Base-by-base conservation (phyloP, 2,888 invertebrate species). In the Charanyca ferruginea region DNA sequence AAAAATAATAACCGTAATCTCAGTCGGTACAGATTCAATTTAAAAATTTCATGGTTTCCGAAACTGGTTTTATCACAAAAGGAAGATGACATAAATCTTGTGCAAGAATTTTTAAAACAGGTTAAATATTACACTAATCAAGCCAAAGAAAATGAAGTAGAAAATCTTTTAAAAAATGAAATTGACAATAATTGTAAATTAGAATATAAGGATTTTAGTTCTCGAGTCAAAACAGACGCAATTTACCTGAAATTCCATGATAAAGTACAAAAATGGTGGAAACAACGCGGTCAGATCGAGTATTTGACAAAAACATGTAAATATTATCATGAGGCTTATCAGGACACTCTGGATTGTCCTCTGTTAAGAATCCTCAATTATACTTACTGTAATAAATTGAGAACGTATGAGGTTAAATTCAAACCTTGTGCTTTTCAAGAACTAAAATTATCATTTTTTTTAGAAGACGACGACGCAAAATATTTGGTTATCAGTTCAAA, bases 111-210 rank as follows among this genome's bases (percentile, higher is more conserved):
- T 59, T 44, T 73, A 13, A 16, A 11, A 16, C 54, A 64, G 2
- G 38, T 81, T 20, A 59, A 48, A 32, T 70, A 81, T 63, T 78
- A 70, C 52, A 77, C 79, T 20, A 75, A 79, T 62, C 82, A 82
- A 73, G 67, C 71, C 1, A 66, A 60, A 28, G 77, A 82, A 69
- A 71, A 79, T 9, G 61, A 71, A 0, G 66, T 82, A 16, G 77
- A 79, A 75, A 44, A 18, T 6, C 42, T 79, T 28, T 28, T 76
- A 16, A 79, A 73, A 61, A 49, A 62, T 0, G 76, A 80, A 76
- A 74, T 81, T 9, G 44, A 44, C 18, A 5, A 18, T 11, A 32
- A 38, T 25, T 66, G 47, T 41, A 48, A 52, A 28, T 45, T 22
- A 51, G 22, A 32, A 9, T n/a, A 23, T 2, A 51, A 61, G 5